These are phyloP conservation scores for Aphelenchoides fujianensis DNA, from an alignment of 1,140 invertebrate genomes.

Conservation along the genomic window DNA sequence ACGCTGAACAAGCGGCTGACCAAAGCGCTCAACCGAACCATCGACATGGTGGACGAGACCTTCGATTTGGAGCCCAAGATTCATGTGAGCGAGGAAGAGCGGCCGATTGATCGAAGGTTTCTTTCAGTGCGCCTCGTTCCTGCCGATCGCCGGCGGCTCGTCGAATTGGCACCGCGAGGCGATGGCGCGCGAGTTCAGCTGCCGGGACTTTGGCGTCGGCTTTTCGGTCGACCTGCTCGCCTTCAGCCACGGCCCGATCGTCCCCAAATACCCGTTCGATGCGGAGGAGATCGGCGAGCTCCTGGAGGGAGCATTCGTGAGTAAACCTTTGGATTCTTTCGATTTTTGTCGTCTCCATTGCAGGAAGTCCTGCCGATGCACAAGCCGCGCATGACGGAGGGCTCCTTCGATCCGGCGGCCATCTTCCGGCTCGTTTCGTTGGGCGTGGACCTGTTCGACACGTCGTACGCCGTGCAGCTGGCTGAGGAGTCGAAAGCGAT, in stretches of 20 bases:
- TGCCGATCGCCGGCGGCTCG: neutral
- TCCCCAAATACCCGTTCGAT: constrained; percentile 19
- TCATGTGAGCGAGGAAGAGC: neutral
- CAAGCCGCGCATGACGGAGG: constrained; percentile 31
- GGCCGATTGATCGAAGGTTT: constrained; percentile 20
- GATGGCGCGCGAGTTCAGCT: neutral
- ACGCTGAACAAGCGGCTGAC: constrained; percentile 32
- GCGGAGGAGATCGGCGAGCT: constrained; percentile 21
- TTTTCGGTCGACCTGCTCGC: constrained; percentile 24
- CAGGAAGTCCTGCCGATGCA: constrained; percentile 9
- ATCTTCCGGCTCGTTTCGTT: constrained; percentile 31
- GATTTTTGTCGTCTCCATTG: constrained; percentile 21
- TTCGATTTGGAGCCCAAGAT: neutral
- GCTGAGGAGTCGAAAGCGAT: constrained; percentile 40
- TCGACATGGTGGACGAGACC: constrained; percentile 16
- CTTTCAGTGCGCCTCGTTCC: constrained; percentile 11
- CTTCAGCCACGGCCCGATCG: neutral
- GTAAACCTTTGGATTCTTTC: constrained; percentile 4
- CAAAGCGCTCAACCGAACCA: constrained; percentile 30
- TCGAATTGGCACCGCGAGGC: constrained; percentile 15
- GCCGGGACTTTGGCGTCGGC: constrained; percentile 12
- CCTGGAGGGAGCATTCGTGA: constrained; percentile 20
- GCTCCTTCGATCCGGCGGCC: constrained; percentile 37
- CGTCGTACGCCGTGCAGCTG: constrained; percentile 29
- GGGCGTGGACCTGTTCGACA: constrained; percentile 42